Percentiles rank a stretch among this genome's conserved stretches.
These are phyloP conservation scores for Isotomurus palustris DNA, from an alignment of 2,888 invertebrate species.

Conservation along the genomic window DNA sequence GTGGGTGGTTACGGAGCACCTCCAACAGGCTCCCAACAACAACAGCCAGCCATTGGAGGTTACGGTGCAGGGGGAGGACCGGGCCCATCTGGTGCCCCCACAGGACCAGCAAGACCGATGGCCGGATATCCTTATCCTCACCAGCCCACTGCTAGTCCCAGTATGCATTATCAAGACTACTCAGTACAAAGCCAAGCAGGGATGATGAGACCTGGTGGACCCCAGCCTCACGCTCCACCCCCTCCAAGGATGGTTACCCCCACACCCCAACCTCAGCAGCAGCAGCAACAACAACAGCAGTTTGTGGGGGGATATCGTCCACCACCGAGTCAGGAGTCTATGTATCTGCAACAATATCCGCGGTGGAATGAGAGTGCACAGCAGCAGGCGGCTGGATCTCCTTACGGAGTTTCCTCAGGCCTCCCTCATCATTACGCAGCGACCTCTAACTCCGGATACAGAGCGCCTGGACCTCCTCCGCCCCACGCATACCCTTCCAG, in stretches of 20 bases:
- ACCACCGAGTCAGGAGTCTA: slow-evolving; percentile 37
- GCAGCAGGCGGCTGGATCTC: slow-evolving; percentile 26
- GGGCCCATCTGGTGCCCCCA: too few species aligned
- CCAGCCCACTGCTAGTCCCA: slow-evolving; percentile 40
- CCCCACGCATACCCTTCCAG: slow-evolving; percentile 45
- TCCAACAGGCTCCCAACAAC: slow-evolving; percentile 28
- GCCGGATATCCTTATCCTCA: slow-evolving; percentile 42
- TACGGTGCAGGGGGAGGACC: slow-evolving; percentile 34
- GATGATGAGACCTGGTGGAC: slow-evolving; percentile 39
- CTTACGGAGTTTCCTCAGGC: slow-evolving; percentile 35
- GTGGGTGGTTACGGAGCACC: slow-evolving; percentile 36
- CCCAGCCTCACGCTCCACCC: slow-evolving; percentile 35
- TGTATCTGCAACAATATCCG: slow-evolving; percentile 45
- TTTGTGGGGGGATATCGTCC: slow-evolving; percentile 33
- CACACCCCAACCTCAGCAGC: slow-evolving; percentile 29
- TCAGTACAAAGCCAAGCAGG: slow-evolving; percentile 40
- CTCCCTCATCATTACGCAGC: slow-evolving; percentile 47
- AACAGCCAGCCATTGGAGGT: slow-evolving; percentile 31
- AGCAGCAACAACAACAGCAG: slow-evolving; percentile 33
- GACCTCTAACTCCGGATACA: slow-evolving; percentile 40
- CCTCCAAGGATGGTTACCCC: slow-evolving; percentile 39
- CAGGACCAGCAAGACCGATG: too few species aligned
- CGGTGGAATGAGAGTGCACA: slow-evolving; percentile 45
- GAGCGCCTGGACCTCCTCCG: slow-evolving; percentile 21
- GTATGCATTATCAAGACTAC: slow-evolving; percentile 45